Conservation (phyloP, 2,797 vertebrate genomes). For the Acanthiza pusilla region DNA sequence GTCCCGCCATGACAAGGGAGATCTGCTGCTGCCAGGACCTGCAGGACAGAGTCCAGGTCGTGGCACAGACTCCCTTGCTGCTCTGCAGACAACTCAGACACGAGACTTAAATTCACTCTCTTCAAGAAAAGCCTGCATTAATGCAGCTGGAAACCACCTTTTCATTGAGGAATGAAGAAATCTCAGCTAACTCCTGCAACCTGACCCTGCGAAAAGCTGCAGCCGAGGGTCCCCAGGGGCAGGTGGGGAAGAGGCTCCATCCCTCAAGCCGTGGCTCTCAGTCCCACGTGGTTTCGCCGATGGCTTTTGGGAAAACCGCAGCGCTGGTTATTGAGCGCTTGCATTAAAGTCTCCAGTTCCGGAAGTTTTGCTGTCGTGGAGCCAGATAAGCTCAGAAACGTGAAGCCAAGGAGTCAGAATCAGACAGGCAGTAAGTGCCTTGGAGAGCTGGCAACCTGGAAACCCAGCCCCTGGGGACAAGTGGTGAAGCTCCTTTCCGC, state of each 20-base stretch:
- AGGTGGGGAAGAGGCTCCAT: neutral
- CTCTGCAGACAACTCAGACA: neutral
- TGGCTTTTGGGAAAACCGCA: neutral
- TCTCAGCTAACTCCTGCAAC: neutral
- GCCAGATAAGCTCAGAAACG: neutral
- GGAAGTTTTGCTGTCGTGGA: neutral
- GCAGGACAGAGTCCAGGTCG: neutral
- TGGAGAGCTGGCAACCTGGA: neutral
- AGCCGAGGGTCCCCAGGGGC: fast-evolving
- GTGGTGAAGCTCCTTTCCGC: neutral
- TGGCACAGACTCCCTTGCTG: neutral
- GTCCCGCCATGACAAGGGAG: fast-evolving
- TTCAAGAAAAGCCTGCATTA: neutral
- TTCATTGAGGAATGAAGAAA: neutral
- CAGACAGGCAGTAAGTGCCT: neutral
- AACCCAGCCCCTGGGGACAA: neutral
- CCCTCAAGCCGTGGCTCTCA: neutral
- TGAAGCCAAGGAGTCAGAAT: neutral
- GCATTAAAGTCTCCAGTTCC: neutral
- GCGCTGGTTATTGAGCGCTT: fast-evolving
- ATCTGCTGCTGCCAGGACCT: neutral
- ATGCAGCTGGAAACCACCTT: neutral
- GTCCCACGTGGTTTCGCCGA: fast-evolving
- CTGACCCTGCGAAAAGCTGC: neutral
- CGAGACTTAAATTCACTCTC: neutral